A percentile compares a stretch with the other conserved stretches of the same genome.
Evolutionary conservation across 2,113 vertebrate genomes (phyloP).

Genomic region (Myodes glareolus): DNA sequence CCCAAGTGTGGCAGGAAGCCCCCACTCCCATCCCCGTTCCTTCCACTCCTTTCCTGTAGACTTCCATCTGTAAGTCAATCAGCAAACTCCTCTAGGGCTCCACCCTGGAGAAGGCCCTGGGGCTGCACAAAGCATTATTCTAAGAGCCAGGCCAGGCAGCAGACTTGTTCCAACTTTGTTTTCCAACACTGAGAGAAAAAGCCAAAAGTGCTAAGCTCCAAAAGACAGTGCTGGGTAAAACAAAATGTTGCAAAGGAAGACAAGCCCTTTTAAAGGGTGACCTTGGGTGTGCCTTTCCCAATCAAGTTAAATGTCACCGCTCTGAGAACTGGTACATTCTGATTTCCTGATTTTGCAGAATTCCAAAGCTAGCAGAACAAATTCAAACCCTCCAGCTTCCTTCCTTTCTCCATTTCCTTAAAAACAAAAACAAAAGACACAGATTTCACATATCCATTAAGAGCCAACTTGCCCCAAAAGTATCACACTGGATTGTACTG

Average conservation of each 20-base stretch:
- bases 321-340: slow-evolving; percentile 75
- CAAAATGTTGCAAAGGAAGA: slow-evolving; percentile 68
- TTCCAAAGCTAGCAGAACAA: slow-evolving; percentile 74
- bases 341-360: slow-evolving; percentile 82
- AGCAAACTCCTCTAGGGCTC: not conserved
- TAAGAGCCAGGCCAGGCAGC: not conserved
- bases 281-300: slow-evolving; percentile 78
- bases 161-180: not conserved
- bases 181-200: slow-evolving; percentile 64
- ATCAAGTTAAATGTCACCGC: slow-evolving; percentile 70
- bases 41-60: not conserved
- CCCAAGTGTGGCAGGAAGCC: not conserved
- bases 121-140: not conserved
- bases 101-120: not conserved
- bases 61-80: not conserved
- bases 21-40: not conserved
- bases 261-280: slow-evolving; percentile 70
- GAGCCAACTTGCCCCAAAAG: slow-evolving; percentile 60
- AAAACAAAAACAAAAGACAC: slow-evolving; percentile 82
- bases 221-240: not conserved
- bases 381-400: slow-evolving; percentile 77
- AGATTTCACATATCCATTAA: slow-evolving; percentile 70
- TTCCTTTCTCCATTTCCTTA: slow-evolving; percentile 81
- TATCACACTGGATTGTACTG: not conserved
- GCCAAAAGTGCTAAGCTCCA: slow-evolving; percentile 66